A percentile compares a stretch with the other conserved stretches of the same genome.
Conservation (phyloP, 2,113 vertebrate genomes). For the Ceyx cyanopectus region DNA sequence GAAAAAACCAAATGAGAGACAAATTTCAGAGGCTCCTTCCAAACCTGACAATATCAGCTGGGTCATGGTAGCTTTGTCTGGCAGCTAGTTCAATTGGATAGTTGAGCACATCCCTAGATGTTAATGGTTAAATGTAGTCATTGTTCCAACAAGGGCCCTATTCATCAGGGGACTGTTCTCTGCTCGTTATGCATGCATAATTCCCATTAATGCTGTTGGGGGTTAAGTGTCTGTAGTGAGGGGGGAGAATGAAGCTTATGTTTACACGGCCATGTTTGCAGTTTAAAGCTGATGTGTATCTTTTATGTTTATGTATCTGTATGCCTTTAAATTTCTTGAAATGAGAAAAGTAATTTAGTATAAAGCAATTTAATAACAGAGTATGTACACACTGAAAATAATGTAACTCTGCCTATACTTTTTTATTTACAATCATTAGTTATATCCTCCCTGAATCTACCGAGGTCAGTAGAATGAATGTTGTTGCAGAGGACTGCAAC, state of each 20-base stretch:
- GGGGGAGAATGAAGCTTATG: not conserved
- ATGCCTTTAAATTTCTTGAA: not conserved
- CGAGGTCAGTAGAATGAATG: not conserved
- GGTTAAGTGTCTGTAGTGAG: conserved; percentile 28
- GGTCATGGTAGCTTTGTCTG: conserved; percentile 56
- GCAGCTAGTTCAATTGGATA: conserved; percentile 55
- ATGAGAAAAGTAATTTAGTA: not conserved
- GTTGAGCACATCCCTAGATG: conserved; percentile 57
- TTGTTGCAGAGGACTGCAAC: not conserved
- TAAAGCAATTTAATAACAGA: not conserved
- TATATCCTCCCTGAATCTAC: not conserved
- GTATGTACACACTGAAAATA: not conserved
- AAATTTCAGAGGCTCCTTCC: not conserved
- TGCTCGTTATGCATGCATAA: conserved; percentile 71
- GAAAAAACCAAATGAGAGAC: conserved; percentile 30
- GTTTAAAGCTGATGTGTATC: not conserved
- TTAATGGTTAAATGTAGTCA: conserved; percentile 66
- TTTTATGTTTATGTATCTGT: not conserved
- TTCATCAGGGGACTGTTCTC: conserved; percentile 52
- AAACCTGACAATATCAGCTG: not conserved
- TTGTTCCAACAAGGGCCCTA: conserved; percentile 70
- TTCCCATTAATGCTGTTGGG: conserved; percentile 61
- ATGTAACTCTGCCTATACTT: not conserved
- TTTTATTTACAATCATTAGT: not conserved
- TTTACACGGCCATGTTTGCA: conserved; percentile 19